Conservation (phyloP, 2,797 vertebrate genomes). For the Babyrousa celebensis region DNA sequence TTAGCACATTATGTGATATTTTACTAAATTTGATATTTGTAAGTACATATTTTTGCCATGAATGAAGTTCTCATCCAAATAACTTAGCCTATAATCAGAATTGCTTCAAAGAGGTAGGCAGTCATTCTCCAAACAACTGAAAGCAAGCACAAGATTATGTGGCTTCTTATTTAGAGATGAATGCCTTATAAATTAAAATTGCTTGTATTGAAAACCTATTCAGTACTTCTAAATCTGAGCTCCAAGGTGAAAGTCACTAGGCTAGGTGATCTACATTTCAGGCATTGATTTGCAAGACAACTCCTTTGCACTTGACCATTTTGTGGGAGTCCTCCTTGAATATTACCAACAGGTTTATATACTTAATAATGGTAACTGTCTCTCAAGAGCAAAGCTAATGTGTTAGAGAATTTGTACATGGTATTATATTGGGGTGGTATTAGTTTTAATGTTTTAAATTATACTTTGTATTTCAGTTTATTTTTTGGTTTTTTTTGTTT, state of each 20-base stretch:
- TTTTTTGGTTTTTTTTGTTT: neutral
- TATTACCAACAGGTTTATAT: neutral
- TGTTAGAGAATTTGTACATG: neutral
- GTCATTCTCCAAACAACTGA: neutral
- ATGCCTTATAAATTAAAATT: neutral
- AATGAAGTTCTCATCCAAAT: neutral
- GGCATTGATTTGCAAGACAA: neutral
- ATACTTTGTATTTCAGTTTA: neutral
- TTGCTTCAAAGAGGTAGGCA: neutral
- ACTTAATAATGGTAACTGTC: neutral
- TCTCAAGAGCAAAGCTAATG: neutral
- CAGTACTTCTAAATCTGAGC: neutral
- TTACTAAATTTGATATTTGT: neutral
- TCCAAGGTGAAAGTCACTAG: neutral
- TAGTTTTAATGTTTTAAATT: neutral
- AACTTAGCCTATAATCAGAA: accelerated
- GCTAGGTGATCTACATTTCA: neutral
- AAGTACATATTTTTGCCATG: neutral
- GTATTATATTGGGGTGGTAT: neutral
- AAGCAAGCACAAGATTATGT: neutral
- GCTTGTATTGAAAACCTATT: neutral
- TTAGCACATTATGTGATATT: neutral
- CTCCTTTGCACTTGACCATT: neutral
- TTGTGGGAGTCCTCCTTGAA: neutral
- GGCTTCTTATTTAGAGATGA: neutral